These are phyloP conservation scores for Lasioglossum baleicum DNA, from an alignment of 1,140 invertebrate species.

Conservation along the genomic window DNA sequence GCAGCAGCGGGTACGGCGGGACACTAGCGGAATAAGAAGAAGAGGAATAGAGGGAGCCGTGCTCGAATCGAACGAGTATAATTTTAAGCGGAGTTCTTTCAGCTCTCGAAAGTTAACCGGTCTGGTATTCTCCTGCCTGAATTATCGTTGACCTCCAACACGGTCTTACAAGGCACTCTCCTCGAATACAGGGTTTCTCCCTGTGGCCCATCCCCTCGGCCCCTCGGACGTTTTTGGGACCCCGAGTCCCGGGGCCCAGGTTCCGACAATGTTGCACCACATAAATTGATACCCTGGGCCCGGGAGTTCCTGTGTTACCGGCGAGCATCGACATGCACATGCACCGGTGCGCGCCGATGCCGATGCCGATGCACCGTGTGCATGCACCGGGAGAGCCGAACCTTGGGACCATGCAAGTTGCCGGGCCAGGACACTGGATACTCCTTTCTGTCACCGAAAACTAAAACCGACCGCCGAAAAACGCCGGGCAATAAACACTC, in stretches of 20 bases:
- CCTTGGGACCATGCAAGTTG: too few relatives aligned
- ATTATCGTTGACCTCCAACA: constrained; percentile 78
- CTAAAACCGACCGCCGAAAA: constrained; percentile 26
- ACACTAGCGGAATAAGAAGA: constrained; percentile 48
- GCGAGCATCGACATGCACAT: constrained; percentile 64
- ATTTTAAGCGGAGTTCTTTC: constrained; percentile 71
- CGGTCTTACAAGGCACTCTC: constrained; percentile 71
- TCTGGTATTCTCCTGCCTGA: constrained; percentile 71
- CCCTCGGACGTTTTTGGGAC: constrained; percentile 34
- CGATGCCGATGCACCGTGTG: constrained; percentile 32
- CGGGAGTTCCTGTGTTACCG: constrained; percentile 70
- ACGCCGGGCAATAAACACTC: constrained; percentile 28
- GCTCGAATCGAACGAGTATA: constrained; percentile 70
- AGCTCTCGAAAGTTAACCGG: constrained; percentile 71
- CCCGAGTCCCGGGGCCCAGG: constrained; percentile 46
- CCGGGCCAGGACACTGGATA: constrained; percentile 56
- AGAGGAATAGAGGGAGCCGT: constrained; percentile 58
- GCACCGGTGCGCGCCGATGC: constrained; percentile 37
- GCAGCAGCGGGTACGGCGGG: background rate
- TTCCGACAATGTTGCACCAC: constrained; percentile 75
- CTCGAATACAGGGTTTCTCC: constrained; percentile 51
- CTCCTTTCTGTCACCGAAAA: constrained; percentile 45
- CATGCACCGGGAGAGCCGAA: background rate
- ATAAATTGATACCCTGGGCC: constrained; percentile 75
- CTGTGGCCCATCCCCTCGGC: constrained; percentile 44